These are phyloP conservation scores for Drosophila ochracea DNA, from an alignment of 2,888 invertebrate species.

Conservation along the genomic window DNA sequence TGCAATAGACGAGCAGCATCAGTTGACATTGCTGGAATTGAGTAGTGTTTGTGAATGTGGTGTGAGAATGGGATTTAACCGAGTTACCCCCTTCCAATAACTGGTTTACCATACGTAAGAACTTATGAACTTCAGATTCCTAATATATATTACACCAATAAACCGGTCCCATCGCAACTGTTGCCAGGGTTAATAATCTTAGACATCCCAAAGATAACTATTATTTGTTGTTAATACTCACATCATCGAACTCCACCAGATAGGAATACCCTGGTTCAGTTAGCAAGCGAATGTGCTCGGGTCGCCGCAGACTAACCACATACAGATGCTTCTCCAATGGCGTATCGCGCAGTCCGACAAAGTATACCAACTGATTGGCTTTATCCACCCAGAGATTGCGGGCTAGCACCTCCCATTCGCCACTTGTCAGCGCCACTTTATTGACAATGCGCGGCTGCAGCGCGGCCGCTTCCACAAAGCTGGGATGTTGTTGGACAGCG, in stretches of 20 bases:
- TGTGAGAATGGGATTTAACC: background rate
- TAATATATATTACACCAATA: background rate
- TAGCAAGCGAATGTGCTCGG: slow-evolving; percentile 90
- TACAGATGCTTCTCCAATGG: slow-evolving; percentile 97
- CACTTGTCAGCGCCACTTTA: slow-evolving; percentile 91
- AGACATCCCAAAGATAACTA: background rate
- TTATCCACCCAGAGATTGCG: slow-evolving; percentile 95
- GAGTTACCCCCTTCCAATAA: background rate
- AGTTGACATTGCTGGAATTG: slow-evolving; percentile 89
- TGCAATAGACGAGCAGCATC: slow-evolving; percentile 93
- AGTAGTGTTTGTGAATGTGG: background rate
- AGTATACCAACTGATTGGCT: slow-evolving; percentile 92
- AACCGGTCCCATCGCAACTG: background rate
- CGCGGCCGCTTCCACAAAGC: slow-evolving; percentile 78
- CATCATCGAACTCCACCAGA: slow-evolving; percentile 92
- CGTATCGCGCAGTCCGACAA: slow-evolving; percentile 95
- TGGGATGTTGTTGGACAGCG: slow-evolving; percentile 64
- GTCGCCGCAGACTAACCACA: slow-evolving; percentile 90
- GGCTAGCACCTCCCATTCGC: slow-evolving; percentile 97
- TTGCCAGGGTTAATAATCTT: background rate
- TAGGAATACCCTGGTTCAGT: slow-evolving; percentile 95
- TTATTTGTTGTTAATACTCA: slow-evolving; percentile 76
- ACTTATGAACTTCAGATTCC: background rate
- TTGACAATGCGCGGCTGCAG: slow-evolving; percentile 88
- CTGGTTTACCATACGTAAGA: background rate